phyloP scores from a whole-genome alignment of 2,113 vertebrate genomes.

The Rhynchopsitta pachyrhyncha region DNA sequence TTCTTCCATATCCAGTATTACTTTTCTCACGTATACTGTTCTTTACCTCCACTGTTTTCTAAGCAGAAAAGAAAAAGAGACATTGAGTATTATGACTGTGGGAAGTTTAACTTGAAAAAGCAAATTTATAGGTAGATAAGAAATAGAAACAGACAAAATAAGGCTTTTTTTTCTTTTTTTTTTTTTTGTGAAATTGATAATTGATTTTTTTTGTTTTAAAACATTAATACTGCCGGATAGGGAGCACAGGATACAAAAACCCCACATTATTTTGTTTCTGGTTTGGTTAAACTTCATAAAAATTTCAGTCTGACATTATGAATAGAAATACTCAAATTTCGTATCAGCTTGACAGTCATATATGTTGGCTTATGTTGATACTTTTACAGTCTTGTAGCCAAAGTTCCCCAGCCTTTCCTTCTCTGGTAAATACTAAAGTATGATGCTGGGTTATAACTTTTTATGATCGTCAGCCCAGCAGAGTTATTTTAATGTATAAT shows the following conservation, averaged over 20 bases:
- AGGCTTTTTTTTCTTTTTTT: background rate
- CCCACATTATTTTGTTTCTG: background rate
- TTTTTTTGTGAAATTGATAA: background rate
- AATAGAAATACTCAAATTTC: background rate
- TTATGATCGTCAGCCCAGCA: background rate
- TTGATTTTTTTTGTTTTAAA: background rate
- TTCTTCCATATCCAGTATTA: background rate
- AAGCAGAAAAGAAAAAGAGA: background rate
- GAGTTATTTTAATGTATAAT: background rate
- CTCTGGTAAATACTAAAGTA: background rate
- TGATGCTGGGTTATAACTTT: background rate
- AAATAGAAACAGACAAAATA: background rate
- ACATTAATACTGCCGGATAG: background rate
- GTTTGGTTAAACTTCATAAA: background rate
- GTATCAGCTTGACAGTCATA: background rate
- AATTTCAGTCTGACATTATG: background rate
- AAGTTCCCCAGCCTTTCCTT: background rate
- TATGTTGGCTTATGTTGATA: background rate
- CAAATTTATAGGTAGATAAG: background rate
- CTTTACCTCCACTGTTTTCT: background rate
- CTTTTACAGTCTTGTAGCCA: background rate
- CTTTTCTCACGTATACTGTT: background rate
- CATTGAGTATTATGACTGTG: background rate
- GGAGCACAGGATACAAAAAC: background rate
- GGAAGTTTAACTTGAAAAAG: background rate